A percentile compares a stretch with the other conserved stretches of the same genome.
Evolutionary conservation across 2,888 invertebrate species (phyloP).

Genomic region (Xanthostigma xanthostigma): DNA sequence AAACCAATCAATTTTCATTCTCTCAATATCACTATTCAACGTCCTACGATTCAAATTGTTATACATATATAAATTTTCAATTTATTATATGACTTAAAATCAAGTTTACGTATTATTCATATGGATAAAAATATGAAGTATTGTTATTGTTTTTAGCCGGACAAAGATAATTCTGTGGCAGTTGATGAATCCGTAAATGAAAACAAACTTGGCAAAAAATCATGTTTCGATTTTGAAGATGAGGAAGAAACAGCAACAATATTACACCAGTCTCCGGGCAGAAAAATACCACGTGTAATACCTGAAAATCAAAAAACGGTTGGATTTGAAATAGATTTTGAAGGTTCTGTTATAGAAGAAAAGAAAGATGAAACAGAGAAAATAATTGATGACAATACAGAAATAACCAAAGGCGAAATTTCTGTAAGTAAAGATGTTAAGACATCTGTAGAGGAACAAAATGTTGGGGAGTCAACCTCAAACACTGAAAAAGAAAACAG

Average conservation of each 20-base stretch:
- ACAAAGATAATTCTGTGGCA: conserved; percentile 8
- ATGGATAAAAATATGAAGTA: too few relatives aligned
- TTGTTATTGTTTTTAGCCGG: background rate
- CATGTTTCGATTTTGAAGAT: conserved; percentile 67
- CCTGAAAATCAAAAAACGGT: conserved; percentile 13
- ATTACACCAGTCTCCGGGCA: conserved; percentile 30
- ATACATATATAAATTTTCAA: too few relatives aligned
- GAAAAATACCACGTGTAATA: conserved; percentile 50
- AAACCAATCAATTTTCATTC: too few relatives aligned
- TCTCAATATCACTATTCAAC: too few relatives aligned
- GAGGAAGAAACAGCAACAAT: conserved; percentile 51
- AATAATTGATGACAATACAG: conserved; percentile 4
- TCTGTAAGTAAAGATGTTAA: conserved; percentile 8
- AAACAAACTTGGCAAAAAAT: conserved; percentile 25
- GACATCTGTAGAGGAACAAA: conserved; percentile 11
- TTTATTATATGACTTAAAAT: too few relatives aligned
- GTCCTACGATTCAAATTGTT: too few relatives aligned
- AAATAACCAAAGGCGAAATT: conserved; percentile 7
- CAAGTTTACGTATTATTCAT: too few relatives aligned
- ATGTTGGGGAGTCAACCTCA: conserved; percentile 6
- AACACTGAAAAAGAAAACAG: conserved; percentile 31
- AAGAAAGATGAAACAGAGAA: conserved; percentile 4
- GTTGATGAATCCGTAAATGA: conserved; percentile 5
- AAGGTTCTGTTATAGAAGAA: conserved; percentile 5
- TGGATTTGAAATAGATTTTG: conserved; percentile 4